Evolutionary conservation across 2,797 vertebrate species (phyloP).

Genomic region (Manis crassicaudata): DNA sequence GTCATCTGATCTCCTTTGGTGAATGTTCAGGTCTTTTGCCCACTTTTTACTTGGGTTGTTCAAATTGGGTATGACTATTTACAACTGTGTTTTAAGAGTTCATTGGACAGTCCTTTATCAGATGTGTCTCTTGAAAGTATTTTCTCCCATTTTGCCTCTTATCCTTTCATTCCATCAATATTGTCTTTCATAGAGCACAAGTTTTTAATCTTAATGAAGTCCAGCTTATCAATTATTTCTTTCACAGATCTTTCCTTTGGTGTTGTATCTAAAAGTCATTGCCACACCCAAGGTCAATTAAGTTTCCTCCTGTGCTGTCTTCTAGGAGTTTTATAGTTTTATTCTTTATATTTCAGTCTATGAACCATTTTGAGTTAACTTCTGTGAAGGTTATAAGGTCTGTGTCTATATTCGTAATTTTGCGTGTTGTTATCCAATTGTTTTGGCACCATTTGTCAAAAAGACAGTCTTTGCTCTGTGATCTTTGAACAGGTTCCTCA

Average conservation of each 20-base stretch:
- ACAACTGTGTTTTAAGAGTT: not conserved
- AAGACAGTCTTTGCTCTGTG: not conserved
- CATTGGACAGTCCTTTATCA: not conserved
- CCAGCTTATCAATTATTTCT: not conserved
- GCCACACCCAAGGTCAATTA: not conserved
- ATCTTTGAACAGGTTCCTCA: constrained; percentile 2
- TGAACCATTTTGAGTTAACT: not conserved
- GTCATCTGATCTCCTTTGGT: not conserved
- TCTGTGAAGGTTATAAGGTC: not conserved
- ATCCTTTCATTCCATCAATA: not conserved
- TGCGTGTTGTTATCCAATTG: not conserved
- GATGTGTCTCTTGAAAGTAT: not conserved
- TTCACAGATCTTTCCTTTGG: not conserved
- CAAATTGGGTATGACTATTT: not conserved
- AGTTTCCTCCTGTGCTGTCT: not conserved
- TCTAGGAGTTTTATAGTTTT: not conserved
- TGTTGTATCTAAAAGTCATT: not conserved
- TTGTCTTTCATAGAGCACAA: not conserved
- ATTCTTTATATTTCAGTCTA: not conserved
- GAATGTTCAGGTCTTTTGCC: not conserved
- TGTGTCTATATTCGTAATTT: not conserved
- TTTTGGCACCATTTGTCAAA: not conserved
- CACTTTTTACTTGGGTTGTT: not conserved
- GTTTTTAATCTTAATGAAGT: not conserved
- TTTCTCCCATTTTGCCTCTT: not conserved